These are phyloP conservation scores for Canis aureus DNA, from an alignment of 2,113 vertebrate species.

Conservation along the genomic window DNA sequence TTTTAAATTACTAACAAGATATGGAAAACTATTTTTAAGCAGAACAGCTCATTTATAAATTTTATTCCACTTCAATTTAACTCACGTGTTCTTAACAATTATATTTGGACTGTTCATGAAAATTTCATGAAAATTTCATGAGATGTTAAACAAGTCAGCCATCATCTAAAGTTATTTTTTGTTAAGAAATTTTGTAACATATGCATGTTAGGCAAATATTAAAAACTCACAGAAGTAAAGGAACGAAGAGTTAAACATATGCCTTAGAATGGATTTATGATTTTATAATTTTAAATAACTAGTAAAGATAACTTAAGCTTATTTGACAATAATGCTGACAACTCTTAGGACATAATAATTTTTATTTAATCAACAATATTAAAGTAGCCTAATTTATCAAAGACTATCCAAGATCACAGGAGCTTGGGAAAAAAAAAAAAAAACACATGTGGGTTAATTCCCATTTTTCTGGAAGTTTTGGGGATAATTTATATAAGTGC, in stretches of 20 bases:
- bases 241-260: not conserved
- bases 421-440: not conserved
- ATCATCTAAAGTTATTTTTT: constrained; percentile 25
- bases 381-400: not conserved
- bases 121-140: not conserved
- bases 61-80: not conserved
- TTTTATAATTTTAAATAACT: constrained; percentile 19
- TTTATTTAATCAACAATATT: not conserved
- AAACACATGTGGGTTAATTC: not conserved
- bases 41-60: not conserved
- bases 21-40: not conserved
- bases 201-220: not conserved
- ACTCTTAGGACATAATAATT: not conserved
- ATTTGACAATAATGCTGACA: constrained; percentile 17
- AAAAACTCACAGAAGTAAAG: constrained; percentile 17
- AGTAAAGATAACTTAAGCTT: not conserved
- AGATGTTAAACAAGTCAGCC: not conserved
- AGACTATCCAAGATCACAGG: not conserved
- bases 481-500: not conserved
- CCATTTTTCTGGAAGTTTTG: constrained; percentile 14
- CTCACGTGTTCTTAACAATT: not conserved
- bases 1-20: not conserved
- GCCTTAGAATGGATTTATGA: constrained; percentile 30
- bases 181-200: not conserved
- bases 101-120: not conserved